Evolutionary conservation across 2,888 invertebrate genomes (phyloP).

Genomic region (Galerucella pusilla): DNA sequence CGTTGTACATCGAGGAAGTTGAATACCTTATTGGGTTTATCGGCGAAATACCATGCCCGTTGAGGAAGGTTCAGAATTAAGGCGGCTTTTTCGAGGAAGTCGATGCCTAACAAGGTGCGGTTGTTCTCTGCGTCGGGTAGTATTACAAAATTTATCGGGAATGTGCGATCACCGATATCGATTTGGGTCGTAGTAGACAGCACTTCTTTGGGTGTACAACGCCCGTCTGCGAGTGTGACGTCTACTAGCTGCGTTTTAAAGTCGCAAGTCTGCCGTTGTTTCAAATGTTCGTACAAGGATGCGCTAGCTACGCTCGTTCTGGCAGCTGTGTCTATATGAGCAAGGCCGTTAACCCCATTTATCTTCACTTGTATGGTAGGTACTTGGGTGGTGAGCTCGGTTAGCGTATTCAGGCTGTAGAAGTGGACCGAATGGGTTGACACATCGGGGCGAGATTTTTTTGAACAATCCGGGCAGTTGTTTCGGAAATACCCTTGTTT

Average conservation of each 20-base stretch:
- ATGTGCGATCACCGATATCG: not conserved
- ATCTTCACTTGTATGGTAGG: constrained; percentile 17
- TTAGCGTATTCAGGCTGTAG: not conserved
- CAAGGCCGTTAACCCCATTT: constrained; percentile 15
- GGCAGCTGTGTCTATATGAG: constrained; percentile 31
- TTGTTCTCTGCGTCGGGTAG: constrained; percentile 35
- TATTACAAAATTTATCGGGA: constrained; percentile 31
- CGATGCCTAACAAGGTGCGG: constrained; percentile 33
- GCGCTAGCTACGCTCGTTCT: constrained; percentile 25
- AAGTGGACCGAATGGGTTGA: not conserved
- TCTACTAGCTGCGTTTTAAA: constrained; percentile 1
- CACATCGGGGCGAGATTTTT: too few species aligned
- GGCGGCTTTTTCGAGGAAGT: constrained; percentile 25
- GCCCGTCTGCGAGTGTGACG: constrained; percentile 29
- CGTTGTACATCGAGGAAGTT: too few species aligned
- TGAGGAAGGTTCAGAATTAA: constrained; percentile 33
- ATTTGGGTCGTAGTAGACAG: not conserved
- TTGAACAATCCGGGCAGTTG: too few species aligned
- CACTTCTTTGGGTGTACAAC: constrained; percentile 7
- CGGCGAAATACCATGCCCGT: constrained; percentile 27
- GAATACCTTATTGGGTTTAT: not conserved
- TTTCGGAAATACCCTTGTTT: too few species aligned
- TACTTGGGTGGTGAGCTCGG: constrained; percentile 3
- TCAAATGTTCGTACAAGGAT: constrained; percentile 9
- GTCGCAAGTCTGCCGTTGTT: not conserved